Evolutionary conservation across 2,113 vertebrate genomes (phyloP), one percentile per base, ranked within the genome.

Genomic region (Vimba vimba): DNA sequence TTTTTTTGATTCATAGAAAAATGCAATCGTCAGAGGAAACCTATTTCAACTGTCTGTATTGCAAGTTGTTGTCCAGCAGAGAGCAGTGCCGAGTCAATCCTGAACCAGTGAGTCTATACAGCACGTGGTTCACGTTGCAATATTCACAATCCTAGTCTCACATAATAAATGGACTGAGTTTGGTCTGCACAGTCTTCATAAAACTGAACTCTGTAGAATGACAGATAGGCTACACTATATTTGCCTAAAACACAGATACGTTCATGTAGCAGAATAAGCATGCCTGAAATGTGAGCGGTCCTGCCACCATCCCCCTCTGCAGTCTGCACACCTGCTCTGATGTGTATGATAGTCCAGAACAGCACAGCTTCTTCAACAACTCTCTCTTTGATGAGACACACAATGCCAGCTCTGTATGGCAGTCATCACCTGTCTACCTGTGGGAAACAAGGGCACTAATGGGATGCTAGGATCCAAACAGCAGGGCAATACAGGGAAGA

Each of bases 381-480:
- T 93, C 91, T 91, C 89, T 90, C 94, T 94, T 94, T 95, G 93
- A 94, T 93, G 89, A 78, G 62, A 88, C 87, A 90, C 88, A 95
- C 94, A 95, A 94, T 94, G 89, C 86, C 82, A 89, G 89, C 91
- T 93, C 91, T 94, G 92, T 94, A 80, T 90, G 82, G 89, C 86
- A 86, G 80, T 76, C 84, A 52, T 77, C 87, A 86, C 45, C 69
- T 84, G 77, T 87, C 78, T 87, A 78, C 87, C 15, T 81, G 82
- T 86, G 79, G 86, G 79, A 83, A 66, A 85, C 30, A 15, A 66
- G 55, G 57, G 15, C 68, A 55, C 23, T 39, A 68, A 85, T 77
- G 66, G n/a, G 69, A 57, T 25, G 60, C 80, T 86, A 11, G 27
- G 52, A 79, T 82, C 9, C 47, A 69, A 90, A 88, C 33, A 25